Evolutionary conservation across 23 tunicate species (phyloP).

Genomic region (Ciona savignyi): DNA sequence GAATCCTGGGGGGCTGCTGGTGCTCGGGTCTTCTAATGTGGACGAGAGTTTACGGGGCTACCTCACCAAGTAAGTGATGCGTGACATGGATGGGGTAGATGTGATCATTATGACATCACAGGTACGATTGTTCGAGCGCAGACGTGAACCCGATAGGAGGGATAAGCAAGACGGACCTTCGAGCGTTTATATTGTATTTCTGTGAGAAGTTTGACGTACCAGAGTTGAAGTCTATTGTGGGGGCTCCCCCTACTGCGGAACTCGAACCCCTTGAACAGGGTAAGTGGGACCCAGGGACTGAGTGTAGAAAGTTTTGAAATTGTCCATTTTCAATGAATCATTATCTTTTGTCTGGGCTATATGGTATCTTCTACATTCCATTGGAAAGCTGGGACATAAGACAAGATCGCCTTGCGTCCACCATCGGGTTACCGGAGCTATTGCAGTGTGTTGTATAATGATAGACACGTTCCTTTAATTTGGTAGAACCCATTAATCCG

Average conservation of each 20-base stretch:
- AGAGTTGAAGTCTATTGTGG: conserved; percentile 48
- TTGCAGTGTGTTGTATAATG: too few species aligned
- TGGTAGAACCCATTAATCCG: too few species aligned
- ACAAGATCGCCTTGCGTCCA: too few species aligned
- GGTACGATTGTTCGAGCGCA: conserved; percentile 95
- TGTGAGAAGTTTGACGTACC: conserved; percentile 31
- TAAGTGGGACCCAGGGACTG: too few species aligned
- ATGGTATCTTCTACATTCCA: too few species aligned
- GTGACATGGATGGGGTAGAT: background rate
- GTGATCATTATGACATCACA: background rate
- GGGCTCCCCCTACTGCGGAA: conserved; percentile 90
- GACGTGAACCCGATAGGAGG: conserved; percentile 94
- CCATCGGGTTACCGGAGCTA: too few species aligned
- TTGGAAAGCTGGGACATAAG: too few species aligned
- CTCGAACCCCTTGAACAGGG: conserved; percentile 77
- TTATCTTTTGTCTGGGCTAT: too few species aligned
- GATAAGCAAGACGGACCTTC: conserved; percentile 75
- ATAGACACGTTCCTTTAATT: too few species aligned
- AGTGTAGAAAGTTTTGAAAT: too few species aligned
- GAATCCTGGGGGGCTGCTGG: conserved; percentile 65
- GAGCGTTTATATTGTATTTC: conserved; percentile 47
- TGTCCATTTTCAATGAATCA: too few species aligned
- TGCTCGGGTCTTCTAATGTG: conserved; percentile 85
- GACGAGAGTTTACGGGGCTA: conserved; percentile 86
- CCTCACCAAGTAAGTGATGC: conserved; percentile 50